Evolutionary conservation across 2,888 invertebrate species (phyloP).

Genomic region (Plagodis dolabraria): DNA sequence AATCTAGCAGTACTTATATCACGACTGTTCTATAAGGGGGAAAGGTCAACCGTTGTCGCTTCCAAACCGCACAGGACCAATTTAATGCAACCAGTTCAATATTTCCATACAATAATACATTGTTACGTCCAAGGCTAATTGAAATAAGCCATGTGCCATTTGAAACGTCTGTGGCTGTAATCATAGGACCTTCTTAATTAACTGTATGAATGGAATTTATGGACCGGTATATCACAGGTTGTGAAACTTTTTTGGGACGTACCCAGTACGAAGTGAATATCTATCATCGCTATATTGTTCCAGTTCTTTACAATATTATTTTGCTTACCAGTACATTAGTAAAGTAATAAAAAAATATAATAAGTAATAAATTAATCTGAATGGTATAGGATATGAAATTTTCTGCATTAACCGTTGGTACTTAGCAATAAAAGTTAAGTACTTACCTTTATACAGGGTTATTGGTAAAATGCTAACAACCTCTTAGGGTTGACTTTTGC

Average conservation of each 20-base stretch:
- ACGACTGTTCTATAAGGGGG: slow-evolving; percentile 42
- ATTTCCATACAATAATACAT: slow-evolving; percentile 81
- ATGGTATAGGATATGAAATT: no score
- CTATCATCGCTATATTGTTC: background rate
- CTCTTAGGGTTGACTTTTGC: no score
- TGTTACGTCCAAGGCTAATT: slow-evolving; percentile 71
- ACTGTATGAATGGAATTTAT: slow-evolving; percentile 37
- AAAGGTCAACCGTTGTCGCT: slow-evolving; percentile 68
- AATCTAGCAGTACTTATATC: slow-evolving; percentile 10
- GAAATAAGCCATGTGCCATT: slow-evolving; percentile 60
- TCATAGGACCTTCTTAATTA: slow-evolving; percentile 37
- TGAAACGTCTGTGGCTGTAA: slow-evolving; percentile 34
- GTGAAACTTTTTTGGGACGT: background rate
- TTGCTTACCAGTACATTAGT: no score
- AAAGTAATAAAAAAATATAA: no score
- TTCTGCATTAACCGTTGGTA: no score
- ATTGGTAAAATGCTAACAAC: no score
- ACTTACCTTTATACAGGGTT: no score
- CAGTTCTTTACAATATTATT: background rate
- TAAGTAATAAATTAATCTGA: no score
- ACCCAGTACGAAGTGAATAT: no score
- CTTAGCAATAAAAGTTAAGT: no score
- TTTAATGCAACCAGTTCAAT: slow-evolving; percentile 70
- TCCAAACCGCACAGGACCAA: slow-evolving; percentile 57
- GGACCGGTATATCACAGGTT: slow-evolving; percentile 21